Evolutionary conservation across 2,888 invertebrate species (phyloP).

Genomic region (Drosophila eohydei): DNA sequence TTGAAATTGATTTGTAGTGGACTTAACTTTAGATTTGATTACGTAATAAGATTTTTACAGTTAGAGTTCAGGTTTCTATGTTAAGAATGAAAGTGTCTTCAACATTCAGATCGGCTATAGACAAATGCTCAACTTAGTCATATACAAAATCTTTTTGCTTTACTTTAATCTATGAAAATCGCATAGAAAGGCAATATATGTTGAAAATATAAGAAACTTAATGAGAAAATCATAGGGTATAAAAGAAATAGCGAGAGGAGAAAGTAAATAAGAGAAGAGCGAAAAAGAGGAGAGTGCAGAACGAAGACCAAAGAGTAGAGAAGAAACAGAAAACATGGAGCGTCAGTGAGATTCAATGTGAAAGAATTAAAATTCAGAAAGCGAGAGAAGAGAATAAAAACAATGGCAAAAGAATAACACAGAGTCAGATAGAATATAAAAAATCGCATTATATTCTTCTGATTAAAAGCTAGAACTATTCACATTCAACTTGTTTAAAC

Average conservation of each 20-base stretch:
- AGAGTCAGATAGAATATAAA: background rate
- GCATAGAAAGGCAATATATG: background rate
- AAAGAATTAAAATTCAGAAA: background rate
- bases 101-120: background rate
- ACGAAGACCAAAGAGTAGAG: background rate
- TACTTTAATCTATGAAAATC: background rate
- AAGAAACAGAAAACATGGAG: background rate
- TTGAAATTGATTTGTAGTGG: constrained; percentile 9
- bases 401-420: background rate
- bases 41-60: too few species aligned
- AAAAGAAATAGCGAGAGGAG: background rate
- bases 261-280: background rate
- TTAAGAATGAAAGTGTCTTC: too few species aligned
- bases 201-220: background rate
- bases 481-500: constrained; percentile 1
- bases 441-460: background rate
- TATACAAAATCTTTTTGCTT: background rate
- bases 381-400: background rate
- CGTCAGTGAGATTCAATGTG: background rate
- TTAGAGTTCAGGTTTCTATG: too few species aligned
- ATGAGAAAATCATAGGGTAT: background rate
- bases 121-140: background rate
- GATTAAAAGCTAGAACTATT: background rate
- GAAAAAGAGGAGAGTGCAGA: background rate
- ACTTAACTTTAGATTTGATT: too few species aligned